phyloP scores from a whole-genome alignment of 2,113 vertebrate species.

The Geococcyx californianus region DNA sequence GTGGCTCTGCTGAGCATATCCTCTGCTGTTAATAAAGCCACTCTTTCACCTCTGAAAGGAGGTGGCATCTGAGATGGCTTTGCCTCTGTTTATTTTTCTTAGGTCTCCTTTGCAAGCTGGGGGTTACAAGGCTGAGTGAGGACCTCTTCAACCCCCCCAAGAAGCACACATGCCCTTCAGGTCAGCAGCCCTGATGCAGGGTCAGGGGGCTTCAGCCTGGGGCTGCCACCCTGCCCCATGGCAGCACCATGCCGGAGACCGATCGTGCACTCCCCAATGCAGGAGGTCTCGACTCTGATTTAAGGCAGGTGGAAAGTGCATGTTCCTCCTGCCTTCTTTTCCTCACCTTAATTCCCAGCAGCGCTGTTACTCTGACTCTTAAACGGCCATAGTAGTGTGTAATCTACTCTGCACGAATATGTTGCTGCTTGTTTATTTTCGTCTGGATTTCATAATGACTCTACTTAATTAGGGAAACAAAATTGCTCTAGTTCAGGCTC shows the following conservation, averaged over 20 bases:
- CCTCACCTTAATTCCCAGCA: neutral
- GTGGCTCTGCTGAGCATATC: neutral
- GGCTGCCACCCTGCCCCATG: neutral
- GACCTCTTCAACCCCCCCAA: neutral
- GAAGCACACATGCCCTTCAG: neutral
- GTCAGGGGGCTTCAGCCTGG: neutral
- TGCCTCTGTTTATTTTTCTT: neutral
- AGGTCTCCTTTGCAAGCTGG: neutral
- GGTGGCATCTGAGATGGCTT: neutral
- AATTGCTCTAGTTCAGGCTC: neutral
- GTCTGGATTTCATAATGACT: neutral
- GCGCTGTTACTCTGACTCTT: neutral
- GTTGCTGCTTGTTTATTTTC: neutral
- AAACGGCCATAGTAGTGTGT: neutral
- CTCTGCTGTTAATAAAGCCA: neutral
- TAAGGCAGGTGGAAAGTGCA: neutral
- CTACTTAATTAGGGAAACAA: neutral
- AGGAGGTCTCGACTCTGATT: neutral
- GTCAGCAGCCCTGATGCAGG: accelerated
- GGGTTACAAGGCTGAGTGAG: neutral
- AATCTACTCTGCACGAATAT: neutral
- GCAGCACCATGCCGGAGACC: neutral
- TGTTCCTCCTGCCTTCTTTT: neutral
- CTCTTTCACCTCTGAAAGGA: neutral
- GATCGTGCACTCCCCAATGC: neutral